Conservation (phyloP, 2,113 vertebrate genomes). For the Albula glossodonta region DNA sequence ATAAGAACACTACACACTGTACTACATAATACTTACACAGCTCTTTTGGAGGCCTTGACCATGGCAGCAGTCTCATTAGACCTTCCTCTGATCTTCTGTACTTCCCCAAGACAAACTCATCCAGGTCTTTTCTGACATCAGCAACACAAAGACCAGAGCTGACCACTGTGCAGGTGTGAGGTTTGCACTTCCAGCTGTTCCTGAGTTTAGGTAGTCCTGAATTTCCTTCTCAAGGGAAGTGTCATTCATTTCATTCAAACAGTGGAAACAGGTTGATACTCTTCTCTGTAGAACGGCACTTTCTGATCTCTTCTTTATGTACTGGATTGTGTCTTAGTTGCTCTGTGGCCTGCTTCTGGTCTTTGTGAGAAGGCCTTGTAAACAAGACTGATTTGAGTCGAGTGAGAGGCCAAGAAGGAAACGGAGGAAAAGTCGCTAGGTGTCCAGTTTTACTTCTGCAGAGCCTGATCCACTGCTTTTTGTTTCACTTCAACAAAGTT, state of each 20-base stretch:
- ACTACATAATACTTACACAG: neutral
- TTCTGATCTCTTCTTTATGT: neutral
- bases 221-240: neutral
- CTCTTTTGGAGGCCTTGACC: neutral
- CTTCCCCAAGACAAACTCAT: neutral
- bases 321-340: neutral
- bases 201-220: neutral
- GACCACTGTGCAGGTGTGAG: slow-evolving; percentile 5
- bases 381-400: neutral
- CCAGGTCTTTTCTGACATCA: no score
- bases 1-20: no score
- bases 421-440: no score
- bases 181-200: neutral
- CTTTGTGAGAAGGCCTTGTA: neutral
- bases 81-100: neutral
- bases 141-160: neutral
- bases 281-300: neutral
- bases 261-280: no score
- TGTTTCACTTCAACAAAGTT: neutral
- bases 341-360: neutral
- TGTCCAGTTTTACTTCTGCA: neutral
- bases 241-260: neutral
- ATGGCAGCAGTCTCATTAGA: neutral
- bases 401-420: neutral
- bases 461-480: neutral